phyloP scores from a whole-genome alignment of 1,140 invertebrate species.

The Drosophila nigrodunni region DNA sequence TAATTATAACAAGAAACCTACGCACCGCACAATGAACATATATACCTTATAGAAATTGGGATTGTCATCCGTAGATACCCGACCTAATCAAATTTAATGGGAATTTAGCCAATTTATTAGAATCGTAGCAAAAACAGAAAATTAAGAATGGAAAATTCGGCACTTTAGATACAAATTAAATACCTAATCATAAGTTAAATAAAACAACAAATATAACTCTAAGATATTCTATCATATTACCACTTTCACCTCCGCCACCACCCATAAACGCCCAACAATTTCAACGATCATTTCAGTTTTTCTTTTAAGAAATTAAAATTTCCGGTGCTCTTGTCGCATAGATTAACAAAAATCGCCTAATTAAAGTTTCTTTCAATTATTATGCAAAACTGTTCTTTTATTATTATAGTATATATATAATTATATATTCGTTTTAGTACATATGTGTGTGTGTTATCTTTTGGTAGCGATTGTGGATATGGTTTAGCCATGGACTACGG shows the following conservation, averaged over 20 bases:
- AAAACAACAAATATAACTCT: constrained; percentile 44
- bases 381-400: constrained; percentile 59
- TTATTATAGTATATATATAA: constrained; percentile 38
- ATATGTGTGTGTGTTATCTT: constrained; percentile 54
- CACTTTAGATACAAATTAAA: constrained; percentile 62
- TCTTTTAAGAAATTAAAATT: constrained; percentile 40
- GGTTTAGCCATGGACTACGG: constrained; percentile 46
- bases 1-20: constrained; percentile 26
- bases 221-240: constrained; percentile 46
- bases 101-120: constrained; percentile 78
- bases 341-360: constrained; percentile 45
- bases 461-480: constrained; percentile 58
- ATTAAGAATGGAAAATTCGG: constrained; percentile 29
- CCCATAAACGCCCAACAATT: not conserved
- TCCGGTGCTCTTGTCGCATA: constrained; percentile 36
- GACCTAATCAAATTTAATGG: constrained; percentile 45
- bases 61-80: constrained; percentile 26
- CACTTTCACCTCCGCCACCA: constrained; percentile 19
- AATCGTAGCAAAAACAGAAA: constrained; percentile 54
- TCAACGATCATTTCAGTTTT: constrained; percentile 19
- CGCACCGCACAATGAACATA: constrained; percentile 69
- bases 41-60: constrained; percentile 34
- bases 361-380: constrained; percentile 74
- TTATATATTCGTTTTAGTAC: constrained; percentile 46
- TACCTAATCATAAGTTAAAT: constrained; percentile 51